Conservation (phyloP, 2,888 invertebrate species). For the Cheilosia vernalis region DNA sequence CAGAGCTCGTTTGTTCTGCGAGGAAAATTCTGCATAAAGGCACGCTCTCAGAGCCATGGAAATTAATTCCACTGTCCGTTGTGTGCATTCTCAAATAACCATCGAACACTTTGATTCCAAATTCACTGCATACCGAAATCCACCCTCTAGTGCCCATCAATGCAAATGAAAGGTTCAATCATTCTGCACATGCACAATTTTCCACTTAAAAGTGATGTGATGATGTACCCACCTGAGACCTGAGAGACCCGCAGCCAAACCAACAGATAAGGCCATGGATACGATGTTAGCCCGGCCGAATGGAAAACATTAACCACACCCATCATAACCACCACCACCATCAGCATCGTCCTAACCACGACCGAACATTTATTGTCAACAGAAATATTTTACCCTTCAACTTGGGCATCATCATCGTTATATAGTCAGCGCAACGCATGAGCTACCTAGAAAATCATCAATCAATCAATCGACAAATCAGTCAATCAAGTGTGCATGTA, state of each 20-base stretch:
- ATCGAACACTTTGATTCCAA: not conserved
- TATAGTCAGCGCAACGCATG: constrained; percentile 46
- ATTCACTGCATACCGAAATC: not conserved
- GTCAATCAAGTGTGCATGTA: constrained; percentile 64
- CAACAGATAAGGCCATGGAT: constrained; percentile 13
- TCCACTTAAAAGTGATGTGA: constrained; percentile 22
- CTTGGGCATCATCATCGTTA: constrained; percentile 12
- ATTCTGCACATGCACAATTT: constrained; percentile 23
- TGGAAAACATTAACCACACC: constrained; percentile 10
- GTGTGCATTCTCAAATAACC: not conserved
- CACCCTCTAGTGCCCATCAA: constrained; percentile 1
- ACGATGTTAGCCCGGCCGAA: constrained; percentile 32
- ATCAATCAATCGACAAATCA: constrained; percentile 72
- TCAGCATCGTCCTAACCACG: constrained; percentile 27
- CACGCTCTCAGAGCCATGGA: no score
- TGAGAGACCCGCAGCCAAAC: constrained; percentile 19
- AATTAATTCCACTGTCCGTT: no score
- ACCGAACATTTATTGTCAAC: constrained; percentile 58
- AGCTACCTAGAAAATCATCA: constrained; percentile 64
- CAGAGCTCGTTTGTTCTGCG: no score
- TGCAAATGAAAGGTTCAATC: constrained; percentile 54
- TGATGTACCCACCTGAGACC: not conserved
- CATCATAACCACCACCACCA: not conserved
- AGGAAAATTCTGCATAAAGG: no score
- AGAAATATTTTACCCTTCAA: constrained; percentile 56